Conservation (phyloP, 2,888 invertebrate genomes). For the Sclerodermus sp. region DNA sequence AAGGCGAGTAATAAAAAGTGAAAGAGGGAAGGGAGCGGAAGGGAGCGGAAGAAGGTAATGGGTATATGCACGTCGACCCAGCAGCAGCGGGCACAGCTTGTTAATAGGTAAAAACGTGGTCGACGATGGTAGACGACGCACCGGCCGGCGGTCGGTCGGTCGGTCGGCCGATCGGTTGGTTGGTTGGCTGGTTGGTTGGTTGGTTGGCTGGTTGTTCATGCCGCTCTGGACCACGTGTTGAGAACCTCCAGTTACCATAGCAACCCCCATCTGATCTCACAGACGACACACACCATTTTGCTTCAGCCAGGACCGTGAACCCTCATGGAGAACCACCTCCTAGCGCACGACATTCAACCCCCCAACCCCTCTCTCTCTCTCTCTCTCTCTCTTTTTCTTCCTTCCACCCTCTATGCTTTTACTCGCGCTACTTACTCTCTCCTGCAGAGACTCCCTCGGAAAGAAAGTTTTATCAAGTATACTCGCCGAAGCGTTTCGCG, state of each 20-base stretch:
- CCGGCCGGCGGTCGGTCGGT: slow-evolving; percentile 23
- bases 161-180: no score
- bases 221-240: slow-evolving; percentile 50
- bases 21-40: neutral
- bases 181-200: no score
- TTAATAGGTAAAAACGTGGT: slow-evolving; percentile 51
- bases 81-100: slow-evolving; percentile 41
- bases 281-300: slow-evolving; percentile 32
- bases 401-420: neutral
- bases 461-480: no score
- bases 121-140: neutral
- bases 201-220: no score
- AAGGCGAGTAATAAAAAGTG: neutral
- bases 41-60: slow-evolving; percentile 3
- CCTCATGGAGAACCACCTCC: no score
- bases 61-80: slow-evolving; percentile 30
- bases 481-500: no score
- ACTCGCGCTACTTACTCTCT: no score
- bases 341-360: neutral
- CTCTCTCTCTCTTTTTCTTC: neutral
- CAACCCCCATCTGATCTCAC: slow-evolving; percentile 47
- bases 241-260: slow-evolving; percentile 53
- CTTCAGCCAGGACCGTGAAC: slow-evolving; percentile 9
- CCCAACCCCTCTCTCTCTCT: neutral
- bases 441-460: no score